phyloP scores from a whole-genome alignment of 2,888 invertebrate species.

The Epinotia nisella region DNA sequence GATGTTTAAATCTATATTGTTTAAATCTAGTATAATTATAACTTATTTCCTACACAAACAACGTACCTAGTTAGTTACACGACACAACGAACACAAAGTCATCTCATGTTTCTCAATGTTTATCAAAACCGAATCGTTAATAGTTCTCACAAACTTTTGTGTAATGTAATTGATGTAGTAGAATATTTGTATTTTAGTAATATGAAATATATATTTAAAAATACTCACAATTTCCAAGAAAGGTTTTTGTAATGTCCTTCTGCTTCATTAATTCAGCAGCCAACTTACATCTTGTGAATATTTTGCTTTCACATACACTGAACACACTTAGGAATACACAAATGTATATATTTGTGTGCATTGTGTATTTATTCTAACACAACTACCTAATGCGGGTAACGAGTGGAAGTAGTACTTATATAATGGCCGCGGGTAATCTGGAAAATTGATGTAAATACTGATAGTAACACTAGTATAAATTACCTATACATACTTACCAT shows the following conservation, averaged over 20 bases:
- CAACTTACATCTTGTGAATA: conserved; percentile 63
- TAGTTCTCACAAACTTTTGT: too few relatives aligned
- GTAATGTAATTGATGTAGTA: too few relatives aligned
- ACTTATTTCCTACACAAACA: too few relatives aligned
- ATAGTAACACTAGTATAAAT: conserved; percentile 14
- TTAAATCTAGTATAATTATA: too few relatives aligned
- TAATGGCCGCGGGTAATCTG: conserved; percentile 20
- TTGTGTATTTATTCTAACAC: background rate
- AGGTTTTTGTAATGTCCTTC: conserved; percentile 58
- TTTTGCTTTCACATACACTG: conserved; percentile 51
- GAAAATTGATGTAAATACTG: conserved; percentile 25
- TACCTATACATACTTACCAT: too few relatives aligned
- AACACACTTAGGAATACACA: conserved; percentile 29
- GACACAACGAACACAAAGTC: too few relatives aligned
- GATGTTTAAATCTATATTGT: too few relatives aligned
- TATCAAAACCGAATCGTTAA: too few relatives aligned
- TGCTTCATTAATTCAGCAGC: conserved; percentile 56
- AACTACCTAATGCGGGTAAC: background rate
- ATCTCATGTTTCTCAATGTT: too few relatives aligned
- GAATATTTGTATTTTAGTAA: too few relatives aligned
- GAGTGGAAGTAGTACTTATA: background rate
- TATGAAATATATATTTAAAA: too few relatives aligned
- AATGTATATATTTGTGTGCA: conserved; percentile 40
- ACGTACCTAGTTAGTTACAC: too few relatives aligned
- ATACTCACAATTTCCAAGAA: conserved; percentile 68